phyloP scores from a whole-genome alignment of 2,888 invertebrate species.

The Tetrapedia diversipes region DNA sequence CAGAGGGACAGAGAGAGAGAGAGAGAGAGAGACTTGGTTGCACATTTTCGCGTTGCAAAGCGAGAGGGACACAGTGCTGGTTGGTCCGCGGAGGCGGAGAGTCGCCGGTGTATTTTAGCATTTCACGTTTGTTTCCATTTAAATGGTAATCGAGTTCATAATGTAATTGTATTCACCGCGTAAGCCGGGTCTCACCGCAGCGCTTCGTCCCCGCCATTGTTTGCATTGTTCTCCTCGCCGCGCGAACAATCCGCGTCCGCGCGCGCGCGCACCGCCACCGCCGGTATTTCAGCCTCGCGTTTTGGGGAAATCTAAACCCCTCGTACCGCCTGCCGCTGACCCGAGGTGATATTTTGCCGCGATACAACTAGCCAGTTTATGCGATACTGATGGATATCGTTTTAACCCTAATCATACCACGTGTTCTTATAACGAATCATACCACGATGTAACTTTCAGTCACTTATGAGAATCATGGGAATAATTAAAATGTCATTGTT shows the following conservation, averaged over 20 bases:
- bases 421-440: too few species aligned
- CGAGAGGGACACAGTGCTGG: conserved; percentile 11
- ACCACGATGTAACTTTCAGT: too few species aligned
- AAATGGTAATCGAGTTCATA: conserved; percentile 83
- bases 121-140: conserved; percentile 83
- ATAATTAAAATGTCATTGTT: too few species aligned
- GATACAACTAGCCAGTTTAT: conserved; percentile 53
- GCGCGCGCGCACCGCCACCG: neutral
- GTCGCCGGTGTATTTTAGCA: conserved; percentile 80
- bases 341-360: conserved; percentile 55
- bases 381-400: conserved; percentile 48
- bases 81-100: conserved; percentile 26
- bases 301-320: conserved; percentile 76
- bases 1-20: too few species aligned
- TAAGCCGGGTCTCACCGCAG: conserved; percentile 80
- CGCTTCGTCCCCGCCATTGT: conserved; percentile 77
- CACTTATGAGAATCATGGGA: too few species aligned
- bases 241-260: conserved; percentile 76
- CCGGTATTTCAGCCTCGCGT: conserved; percentile 74
- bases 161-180: conserved; percentile 82
- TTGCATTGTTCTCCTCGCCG: conserved; percentile 77
- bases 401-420: too few species aligned
- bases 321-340: conserved; percentile 28
- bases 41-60: conserved; percentile 59
- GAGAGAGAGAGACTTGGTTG: too few species aligned